These are phyloP conservation scores for Thamnophis sirtalis DNA, from an alignment of 2,113 vertebrate species.

Conservation along the genomic window DNA sequence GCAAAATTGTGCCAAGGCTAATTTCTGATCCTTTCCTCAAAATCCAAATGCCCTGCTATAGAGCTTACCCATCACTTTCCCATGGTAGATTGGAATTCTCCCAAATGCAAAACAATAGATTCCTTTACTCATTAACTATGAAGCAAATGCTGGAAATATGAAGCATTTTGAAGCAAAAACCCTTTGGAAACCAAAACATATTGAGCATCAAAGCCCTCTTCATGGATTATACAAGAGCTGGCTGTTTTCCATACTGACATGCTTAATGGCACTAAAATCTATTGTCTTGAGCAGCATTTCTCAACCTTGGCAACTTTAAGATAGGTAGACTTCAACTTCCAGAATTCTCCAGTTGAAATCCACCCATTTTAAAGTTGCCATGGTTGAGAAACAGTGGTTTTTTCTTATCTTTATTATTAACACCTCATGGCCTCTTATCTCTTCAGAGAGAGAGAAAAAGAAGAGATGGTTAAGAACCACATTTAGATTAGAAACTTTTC, in stretches of 20 bases:
- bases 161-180: neutral
- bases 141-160: neutral
- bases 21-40: neutral
- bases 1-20: neutral
- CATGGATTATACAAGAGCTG: neutral
- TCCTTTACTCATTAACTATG: neutral
- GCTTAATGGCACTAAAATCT: neutral
- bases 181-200: neutral
- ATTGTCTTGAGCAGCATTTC: neutral
- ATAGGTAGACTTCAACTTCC: neutral
- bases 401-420: neutral
- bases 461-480: neutral
- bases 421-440: neutral
- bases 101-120: neutral
- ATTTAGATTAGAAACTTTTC: neutral
- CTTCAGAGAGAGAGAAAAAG: neutral
- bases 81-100: neutral
- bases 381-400: neutral
- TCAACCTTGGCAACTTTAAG: neutral
- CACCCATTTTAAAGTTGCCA: neutral
- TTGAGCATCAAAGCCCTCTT: neutral
- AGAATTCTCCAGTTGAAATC: neutral
- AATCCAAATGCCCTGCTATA: neutral
- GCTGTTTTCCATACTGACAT: neutral
- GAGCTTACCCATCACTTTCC: neutral